Percentiles rank a stretch among this genome's conserved stretches.
These are phyloP conservation scores for Motacilla alba DNA, from an alignment of 2,113 vertebrate genomes.

Conservation along the genomic window DNA sequence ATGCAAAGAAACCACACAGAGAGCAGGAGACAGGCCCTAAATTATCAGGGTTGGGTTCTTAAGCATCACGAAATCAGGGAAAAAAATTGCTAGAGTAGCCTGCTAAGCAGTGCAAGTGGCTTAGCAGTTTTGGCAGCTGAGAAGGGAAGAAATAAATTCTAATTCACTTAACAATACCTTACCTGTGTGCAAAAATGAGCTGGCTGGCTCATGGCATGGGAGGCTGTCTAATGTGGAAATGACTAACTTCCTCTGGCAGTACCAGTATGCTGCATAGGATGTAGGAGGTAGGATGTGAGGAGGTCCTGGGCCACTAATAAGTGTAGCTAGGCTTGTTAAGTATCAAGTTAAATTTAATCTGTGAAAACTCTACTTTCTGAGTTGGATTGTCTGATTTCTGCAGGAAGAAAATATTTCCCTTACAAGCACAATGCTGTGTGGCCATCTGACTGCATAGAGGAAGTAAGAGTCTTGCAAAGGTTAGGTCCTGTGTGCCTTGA, in stretches of 20 bases:
- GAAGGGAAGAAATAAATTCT: constrained; percentile 43
- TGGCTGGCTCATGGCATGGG: background rate
- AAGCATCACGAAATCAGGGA: background rate
- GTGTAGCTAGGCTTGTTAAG: background rate
- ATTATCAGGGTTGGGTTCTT: background rate
- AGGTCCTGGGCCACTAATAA: background rate
- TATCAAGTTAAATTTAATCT: background rate
- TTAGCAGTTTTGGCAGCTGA: constrained; percentile 7
- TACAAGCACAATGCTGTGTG: background rate
- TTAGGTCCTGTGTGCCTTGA: background rate
- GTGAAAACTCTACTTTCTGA: background rate
- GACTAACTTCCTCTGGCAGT: constrained; percentile 33
- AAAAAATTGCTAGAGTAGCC: background rate
- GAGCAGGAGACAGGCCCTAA: background rate
- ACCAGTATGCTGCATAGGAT: background rate
- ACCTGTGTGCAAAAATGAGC: constrained; percentile 16
- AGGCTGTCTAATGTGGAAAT: constrained; percentile 12
- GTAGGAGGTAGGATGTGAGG: background rate
- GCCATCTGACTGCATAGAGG: background rate
- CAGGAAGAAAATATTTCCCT: background rate
- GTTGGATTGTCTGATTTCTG: background rate
- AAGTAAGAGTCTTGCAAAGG: background rate
- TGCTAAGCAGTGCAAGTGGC: background rate
- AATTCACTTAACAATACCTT: constrained; percentile 26
- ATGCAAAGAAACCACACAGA: background rate